Percentiles rank a stretch among this genome's conserved stretches.
Conservation (phyloP, 2,797 vertebrate genomes). For the Buceros bicornis region DNA sequence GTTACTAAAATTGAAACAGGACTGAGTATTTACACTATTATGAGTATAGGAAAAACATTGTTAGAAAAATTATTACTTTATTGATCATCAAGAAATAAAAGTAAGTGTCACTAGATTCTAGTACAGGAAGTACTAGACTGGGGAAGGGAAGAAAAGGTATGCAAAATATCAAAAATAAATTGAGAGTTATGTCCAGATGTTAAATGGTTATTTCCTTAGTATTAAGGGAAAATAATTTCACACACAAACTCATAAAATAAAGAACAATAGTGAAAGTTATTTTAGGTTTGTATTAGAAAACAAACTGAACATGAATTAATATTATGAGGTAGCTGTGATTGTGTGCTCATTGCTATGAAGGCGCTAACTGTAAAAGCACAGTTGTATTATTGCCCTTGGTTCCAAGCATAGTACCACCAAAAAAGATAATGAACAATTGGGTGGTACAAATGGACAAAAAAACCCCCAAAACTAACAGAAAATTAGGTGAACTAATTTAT, state of each 20-base stretch:
- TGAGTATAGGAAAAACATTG: background rate
- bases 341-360: background rate
- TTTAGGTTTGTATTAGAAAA: background rate
- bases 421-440: background rate
- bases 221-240: background rate
- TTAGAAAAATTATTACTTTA: background rate
- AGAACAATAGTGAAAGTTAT: background rate
- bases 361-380: background rate
- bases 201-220: background rate
- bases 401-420: background rate
- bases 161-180: background rate
- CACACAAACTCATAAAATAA: background rate
- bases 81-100: background rate
- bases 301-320: background rate
- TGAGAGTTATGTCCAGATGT: background rate
- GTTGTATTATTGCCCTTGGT: background rate
- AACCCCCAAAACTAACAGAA: background rate
- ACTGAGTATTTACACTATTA: background rate
- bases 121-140: background rate
- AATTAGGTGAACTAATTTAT: background rate
- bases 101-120: background rate
- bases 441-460: background rate
- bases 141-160: background rate
- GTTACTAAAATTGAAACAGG: background rate
- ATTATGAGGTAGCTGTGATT: background rate